Percentiles rank a stretch among this genome's conserved stretches.
Conservation (phyloP, 2,888 invertebrate species). For the Epirrita christyi region DNA sequence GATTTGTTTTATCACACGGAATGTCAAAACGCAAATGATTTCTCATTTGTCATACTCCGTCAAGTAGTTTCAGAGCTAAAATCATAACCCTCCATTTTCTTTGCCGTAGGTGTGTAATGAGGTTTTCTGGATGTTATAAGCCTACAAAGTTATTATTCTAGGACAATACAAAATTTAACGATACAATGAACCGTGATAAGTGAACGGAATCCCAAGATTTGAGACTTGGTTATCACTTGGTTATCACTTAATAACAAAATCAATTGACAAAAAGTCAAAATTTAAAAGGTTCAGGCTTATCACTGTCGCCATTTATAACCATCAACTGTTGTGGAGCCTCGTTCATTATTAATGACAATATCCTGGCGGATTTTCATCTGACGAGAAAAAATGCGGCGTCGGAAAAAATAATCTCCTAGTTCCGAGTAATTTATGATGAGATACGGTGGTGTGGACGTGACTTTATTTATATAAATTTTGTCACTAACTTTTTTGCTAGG, state of each 20-base stretch:
- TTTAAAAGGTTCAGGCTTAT: slow-evolving; percentile 19
- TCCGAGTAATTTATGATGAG: slow-evolving; percentile 71
- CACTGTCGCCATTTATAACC: slow-evolving; percentile 63
- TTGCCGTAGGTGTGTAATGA: no score
- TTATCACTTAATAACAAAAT: background rate
- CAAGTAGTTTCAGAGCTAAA: no score
- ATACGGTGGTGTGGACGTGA: slow-evolving; percentile 45
- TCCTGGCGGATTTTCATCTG: slow-evolving; percentile 76
- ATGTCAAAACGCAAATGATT: no score
- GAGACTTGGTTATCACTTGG: background rate
- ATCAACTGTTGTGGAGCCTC: slow-evolving; percentile 64
- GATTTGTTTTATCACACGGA: no score
- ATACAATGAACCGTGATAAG: no score
- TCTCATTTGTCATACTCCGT: no score
- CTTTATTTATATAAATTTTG: slow-evolving; percentile 27
- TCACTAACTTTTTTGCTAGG: background rate
- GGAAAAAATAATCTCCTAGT: slow-evolving; percentile 71
- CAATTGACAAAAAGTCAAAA: slow-evolving; percentile 16
- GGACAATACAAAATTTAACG: no score
- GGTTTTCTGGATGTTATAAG: no score
- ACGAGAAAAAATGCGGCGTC: slow-evolving; percentile 66
- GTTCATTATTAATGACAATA: slow-evolving; percentile 84
- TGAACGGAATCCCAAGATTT: no score
- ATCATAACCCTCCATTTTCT: no score
- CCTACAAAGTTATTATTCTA: no score